Base-by-base conservation (phyloP, 1,140 invertebrate genomes). In the Lerema accius region DNA sequence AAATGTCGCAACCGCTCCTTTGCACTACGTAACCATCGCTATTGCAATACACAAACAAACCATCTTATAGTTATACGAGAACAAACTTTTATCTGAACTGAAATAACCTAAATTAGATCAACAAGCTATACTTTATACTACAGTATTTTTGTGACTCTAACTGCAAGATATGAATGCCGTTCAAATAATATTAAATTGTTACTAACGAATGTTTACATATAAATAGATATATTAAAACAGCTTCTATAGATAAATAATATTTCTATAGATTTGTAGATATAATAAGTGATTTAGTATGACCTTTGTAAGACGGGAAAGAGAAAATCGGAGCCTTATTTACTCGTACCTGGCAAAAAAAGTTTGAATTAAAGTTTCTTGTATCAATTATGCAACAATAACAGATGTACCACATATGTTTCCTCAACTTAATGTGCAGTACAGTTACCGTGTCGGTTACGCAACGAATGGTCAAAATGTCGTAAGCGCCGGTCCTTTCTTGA, bases 1-100 rank as follows among this genome's bases (percentile, higher is more conserved):
- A 59, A 46, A 59, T 59, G 55, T 46, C 17, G 55, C 55, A 59
- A 59, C 32, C 40, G 16, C 55, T 59, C 55, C 55, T 59, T 59
- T 35, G 45, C 43, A 59, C 40, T 58, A 58, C 55, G 55, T 59
- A 59, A 59, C 28, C 4, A 17, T 13, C 17, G 55, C 55, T 19
- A 35, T 58, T 45, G 53, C 53, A 58, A 59, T 48, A 59, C 42
- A 43, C 42, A 46, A 59, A 48, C 15, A 42, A 59, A 46, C 42
- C 46, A 7, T 5, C 9, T 4, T 42, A 45, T 58, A 26, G n/a
- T n/a, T n/a, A n/a, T n/a, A n/a, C n/a, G n/a, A n/a, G n/a, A n/a
- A n/a, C n/a, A n/a, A n/a, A n/a, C n/a, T n/a, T n/a, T n/a, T n/a
- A n/a, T n/a, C n/a, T n/a, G n/a, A n/a, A 9, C 17, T 43, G 40